phyloP scores from a whole-genome alignment of 1,140 invertebrate genomes.

The Drosophila chauvacae region DNA sequence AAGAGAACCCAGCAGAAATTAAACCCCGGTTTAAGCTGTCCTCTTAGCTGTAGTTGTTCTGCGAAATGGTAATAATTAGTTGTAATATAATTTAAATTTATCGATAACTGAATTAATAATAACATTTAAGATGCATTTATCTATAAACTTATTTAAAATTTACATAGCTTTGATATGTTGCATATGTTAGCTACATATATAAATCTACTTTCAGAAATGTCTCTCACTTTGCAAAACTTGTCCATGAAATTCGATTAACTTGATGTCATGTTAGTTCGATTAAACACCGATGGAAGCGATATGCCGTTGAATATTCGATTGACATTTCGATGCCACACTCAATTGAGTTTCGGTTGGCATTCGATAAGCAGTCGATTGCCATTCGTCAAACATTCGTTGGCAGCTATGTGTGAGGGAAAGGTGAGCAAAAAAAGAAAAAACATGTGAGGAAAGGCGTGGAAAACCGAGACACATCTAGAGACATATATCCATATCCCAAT shows the following conservation, averaged over 20 bases:
- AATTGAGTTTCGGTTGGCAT: constrained; percentile 32
- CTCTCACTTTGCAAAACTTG: neutral
- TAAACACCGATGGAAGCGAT: neutral
- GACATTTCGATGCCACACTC: constrained; percentile 13
- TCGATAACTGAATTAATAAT: neutral
- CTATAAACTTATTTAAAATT: too few species aligned
- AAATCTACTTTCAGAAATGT: neutral
- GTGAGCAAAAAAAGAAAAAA: neutral
- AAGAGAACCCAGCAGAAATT: neutral
- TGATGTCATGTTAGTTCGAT: neutral
- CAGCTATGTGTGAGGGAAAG: neutral
- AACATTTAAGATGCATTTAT: too few species aligned
- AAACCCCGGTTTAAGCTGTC: neutral
- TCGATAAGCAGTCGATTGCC: constrained; percentile 28
- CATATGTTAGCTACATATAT: too few species aligned
- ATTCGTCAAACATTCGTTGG: constrained; percentile 19
- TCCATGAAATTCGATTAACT: neutral
- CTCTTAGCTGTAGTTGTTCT: neutral
- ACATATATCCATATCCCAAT: constrained; percentile 16
- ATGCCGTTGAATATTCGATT: constrained; percentile 3
- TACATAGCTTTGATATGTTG: too few species aligned
- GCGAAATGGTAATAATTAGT: neutral
- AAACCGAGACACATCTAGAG: neutral
- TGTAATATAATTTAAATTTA: neutral
- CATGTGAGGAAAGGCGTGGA: neutral